These are phyloP conservation scores for Meriones psammophilus DNA, from an alignment of 2,797 vertebrate genomes.

Conservation along the genomic window DNA sequence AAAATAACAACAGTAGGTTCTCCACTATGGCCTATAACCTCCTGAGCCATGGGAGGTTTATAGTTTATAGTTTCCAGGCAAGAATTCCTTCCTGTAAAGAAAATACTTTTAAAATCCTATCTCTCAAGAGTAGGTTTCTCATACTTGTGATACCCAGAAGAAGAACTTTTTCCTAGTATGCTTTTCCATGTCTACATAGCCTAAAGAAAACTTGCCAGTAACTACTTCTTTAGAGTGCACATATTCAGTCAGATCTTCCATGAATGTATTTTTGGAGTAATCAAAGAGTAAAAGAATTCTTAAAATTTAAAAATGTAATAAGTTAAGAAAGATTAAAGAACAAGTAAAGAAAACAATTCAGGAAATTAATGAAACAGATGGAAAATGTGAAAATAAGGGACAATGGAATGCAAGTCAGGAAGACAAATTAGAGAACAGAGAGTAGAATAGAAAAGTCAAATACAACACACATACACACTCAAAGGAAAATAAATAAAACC, in stretches of 20 bases:
- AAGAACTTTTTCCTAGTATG: neutral
- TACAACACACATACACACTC: neutral
- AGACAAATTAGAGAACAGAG: neutral
- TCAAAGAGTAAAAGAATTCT: slow-evolving; percentile 27
- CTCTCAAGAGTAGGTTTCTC: too few relatives aligned
- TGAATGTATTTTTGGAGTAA: neutral
- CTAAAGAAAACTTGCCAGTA: slow-evolving; percentile 7
- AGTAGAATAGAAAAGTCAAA: slow-evolving; percentile 1
- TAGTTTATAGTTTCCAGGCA: neutral
- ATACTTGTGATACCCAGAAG: neutral
- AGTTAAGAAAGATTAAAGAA: neutral
- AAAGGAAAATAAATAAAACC: neutral
- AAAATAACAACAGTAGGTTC: neutral
- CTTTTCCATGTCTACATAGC: neutral
- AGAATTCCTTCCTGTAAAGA: neutral
- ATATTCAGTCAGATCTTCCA: neutral
- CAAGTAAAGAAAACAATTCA: neutral
- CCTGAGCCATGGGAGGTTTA: neutral
- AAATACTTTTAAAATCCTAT: slow-evolving; percentile 29
- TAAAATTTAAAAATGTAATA: slow-evolving; percentile 48
- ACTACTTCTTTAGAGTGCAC: neutral
- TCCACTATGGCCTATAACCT: neutral
- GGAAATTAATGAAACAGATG: neutral
- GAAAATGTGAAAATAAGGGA: slow-evolving; percentile 30
- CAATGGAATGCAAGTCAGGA: neutral